Conservation (phyloP, 2,113 vertebrate genomes). For the Aramus guarauna region DNA sequence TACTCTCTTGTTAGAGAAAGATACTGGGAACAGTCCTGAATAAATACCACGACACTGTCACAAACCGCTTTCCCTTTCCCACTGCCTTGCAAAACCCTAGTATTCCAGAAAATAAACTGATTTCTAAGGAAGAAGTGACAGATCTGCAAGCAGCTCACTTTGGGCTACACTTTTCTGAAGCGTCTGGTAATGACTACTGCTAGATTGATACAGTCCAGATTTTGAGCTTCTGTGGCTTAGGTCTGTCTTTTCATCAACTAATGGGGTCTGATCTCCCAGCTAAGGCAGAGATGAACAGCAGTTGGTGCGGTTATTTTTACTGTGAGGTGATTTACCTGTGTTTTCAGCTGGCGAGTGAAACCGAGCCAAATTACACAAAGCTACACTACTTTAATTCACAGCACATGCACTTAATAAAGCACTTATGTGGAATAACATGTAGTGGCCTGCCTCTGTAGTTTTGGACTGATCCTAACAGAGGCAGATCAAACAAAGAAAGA, state of each 20-base stretch:
- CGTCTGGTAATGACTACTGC: neutral
- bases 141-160: neutral
- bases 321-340: neutral
- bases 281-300: neutral
- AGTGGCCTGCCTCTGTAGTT: neutral
- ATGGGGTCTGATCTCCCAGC: neutral
- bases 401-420: neutral
- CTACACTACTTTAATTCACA: neutral
- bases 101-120: neutral
- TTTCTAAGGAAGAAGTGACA: neutral
- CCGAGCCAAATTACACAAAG: neutral
- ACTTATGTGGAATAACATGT: neutral
- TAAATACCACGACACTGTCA: neutral
- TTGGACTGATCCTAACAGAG: neutral
- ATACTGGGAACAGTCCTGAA: neutral
- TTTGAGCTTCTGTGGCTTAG: neutral
- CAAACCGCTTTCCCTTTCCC: neutral
- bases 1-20: neutral
- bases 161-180: neutral
- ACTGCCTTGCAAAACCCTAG: neutral
- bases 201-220: neutral
- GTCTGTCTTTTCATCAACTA: neutral
- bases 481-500: neutral
- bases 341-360: neutral
- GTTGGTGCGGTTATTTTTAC: neutral